Base-by-base conservation (phyloP, 2,888 invertebrate species). In the Megastigmus dorsalis region DNA sequence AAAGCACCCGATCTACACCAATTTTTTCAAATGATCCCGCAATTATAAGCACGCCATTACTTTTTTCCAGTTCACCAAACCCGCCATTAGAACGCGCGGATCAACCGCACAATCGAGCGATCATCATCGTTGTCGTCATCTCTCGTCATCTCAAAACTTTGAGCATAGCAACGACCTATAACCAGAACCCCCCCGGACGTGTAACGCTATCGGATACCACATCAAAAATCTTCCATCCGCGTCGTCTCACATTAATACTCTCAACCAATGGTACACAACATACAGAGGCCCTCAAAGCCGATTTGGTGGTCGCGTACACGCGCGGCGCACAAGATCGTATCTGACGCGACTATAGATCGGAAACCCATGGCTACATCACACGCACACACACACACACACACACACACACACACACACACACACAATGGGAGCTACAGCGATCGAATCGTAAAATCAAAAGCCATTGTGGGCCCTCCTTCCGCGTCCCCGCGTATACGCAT, bases 361-460 rank as follows among this genome's bases (percentile, higher is more conserved):
- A 48, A 45, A 1, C 55, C 9, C 55, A 50, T 10, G 28, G 38
- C 9, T 43, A 10, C 20, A 10, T 26, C 28, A 36, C n/a, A n/a
- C n/a, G n/a, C n/a, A n/a, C n/a, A n/a, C n/a, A n/a, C n/a, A n/a
- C n/a, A n/a, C n/a, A n/a, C n/a, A n/a, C n/a, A n/a, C n/a, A n/a
- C n/a, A n/a, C n/a, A n/a, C n/a, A n/a, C n/a, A n/a, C n/a, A n/a
- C n/a, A n/a, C n/a, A n/a, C n/a, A n/a, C n/a, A n/a, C n/a, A n/a
- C n/a, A n/a, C 52, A 57, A 67, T 67, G 26, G n/a, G n/a, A n/a
- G n/a, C n/a, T n/a, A n/a, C 45, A 43, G 26, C 63, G 63, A 57
- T 63, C 57, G 55, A 48, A 71, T 65, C 63, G 71, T 65, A 57
- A 71, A 71, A 57, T 57, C 63, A 57, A 48, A 55, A 57, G 57